phyloP scores from a whole-genome alignment of 2,888 invertebrate species.

The Crepidodera aurea region DNA sequence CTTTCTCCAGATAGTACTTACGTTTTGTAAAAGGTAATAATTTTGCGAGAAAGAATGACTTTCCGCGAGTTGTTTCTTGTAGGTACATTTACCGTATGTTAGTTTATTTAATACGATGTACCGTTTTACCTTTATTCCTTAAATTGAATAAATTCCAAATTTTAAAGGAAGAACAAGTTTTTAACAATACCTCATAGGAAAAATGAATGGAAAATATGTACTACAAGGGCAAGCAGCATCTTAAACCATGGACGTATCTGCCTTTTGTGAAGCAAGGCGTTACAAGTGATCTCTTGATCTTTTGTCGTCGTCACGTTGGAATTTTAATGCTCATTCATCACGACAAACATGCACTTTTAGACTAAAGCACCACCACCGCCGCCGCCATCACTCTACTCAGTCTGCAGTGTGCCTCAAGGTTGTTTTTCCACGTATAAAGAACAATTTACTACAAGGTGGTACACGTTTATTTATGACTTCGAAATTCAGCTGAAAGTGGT shows the following conservation, averaged over 20 bases:
- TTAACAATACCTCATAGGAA: too few relatives aligned
- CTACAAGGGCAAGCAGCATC: too few relatives aligned
- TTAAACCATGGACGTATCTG: background rate
- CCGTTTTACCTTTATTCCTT: too few relatives aligned
- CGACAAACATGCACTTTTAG: slow-evolving; percentile 27
- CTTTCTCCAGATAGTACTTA: background rate
- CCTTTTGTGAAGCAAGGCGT: slow-evolving; percentile 10
- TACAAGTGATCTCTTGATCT: slow-evolving; percentile 16
- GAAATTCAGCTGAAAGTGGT: too few relatives aligned
- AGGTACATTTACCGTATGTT: too few relatives aligned
- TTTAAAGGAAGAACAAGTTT: too few relatives aligned
- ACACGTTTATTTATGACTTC: background rate
- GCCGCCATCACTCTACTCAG: background rate
- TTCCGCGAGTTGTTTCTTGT: background rate
- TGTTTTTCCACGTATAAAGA: slow-evolving; percentile 2
- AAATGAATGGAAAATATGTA: too few relatives aligned
- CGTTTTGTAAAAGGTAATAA: background rate
- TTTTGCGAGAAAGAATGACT: background rate
- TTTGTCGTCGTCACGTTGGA: slow-evolving; percentile 31
- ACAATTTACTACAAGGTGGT: slow-evolving; percentile 12
- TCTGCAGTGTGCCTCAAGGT: slow-evolving; percentile 12
- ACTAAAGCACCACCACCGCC: background rate
- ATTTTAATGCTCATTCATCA: slow-evolving; percentile 36
- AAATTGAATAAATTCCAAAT: too few relatives aligned
- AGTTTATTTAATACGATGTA: too few relatives aligned